Base-by-base conservation (phyloP, 2,113 vertebrate genomes). In the Myotis lucifugus region DNA sequence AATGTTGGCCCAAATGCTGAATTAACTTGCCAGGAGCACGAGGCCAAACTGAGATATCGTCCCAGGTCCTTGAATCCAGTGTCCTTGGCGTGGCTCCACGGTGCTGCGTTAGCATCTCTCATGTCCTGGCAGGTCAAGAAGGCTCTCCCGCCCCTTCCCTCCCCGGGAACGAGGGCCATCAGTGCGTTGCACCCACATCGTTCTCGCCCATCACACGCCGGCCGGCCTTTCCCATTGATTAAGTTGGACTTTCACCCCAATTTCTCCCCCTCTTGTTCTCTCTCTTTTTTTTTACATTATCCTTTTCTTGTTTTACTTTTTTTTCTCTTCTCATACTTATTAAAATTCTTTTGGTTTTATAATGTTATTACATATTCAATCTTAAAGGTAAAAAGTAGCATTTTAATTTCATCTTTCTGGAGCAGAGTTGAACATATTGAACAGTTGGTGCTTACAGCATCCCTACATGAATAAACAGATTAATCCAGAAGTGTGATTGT, bases 401-500 rank as follows among this genome's bases (percentile, higher is more conserved):
- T 89, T 95, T 94, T 85, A 73, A 70, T 93, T 92, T 70, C 46
- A 64, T 91, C 81, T 77, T 85, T 84, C 66, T 74, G 86, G 46
- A 91, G 66, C 82, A 85, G 19, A 88, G 48, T 37, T 86, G 56
- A 91, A 86, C 64, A 81, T 76, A 67, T 46, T 73, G 69, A 94
- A 52, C 21, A 88, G 21, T 42, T 87, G 70, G 56, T 76, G 29
- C 61, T 92, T 86, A 32, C 7, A 87, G 40, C 69, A 40, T 64
- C 32, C 70, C 54, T 34, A 79, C 46, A 32, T 89, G 89, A 95
- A 79, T 85, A 52, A 90, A 59, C 86, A 64, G 34, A 77, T 94
- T 93, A 95, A 95, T 95, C 72, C 85, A 96, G 88, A 95, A 17
- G 15, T 94, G 97, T 93, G 42, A 59, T 76, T 89, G 23, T 86